These are phyloP conservation scores for Heterodera carotae DNA, from an alignment of 1,140 invertebrate genomes.

Conservation along the genomic window DNA sequence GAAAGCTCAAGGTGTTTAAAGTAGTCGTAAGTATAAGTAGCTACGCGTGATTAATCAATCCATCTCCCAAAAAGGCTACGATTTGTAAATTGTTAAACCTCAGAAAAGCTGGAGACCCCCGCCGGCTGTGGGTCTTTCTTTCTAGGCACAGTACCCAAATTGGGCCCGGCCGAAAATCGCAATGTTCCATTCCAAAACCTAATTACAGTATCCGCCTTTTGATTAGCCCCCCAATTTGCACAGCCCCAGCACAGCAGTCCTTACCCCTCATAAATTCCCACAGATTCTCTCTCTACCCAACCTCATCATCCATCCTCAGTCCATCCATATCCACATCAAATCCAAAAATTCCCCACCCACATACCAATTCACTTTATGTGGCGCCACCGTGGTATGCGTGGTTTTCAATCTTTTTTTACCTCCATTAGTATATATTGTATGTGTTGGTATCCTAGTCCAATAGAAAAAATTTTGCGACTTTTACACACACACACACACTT, in stretches of 20 bases:
- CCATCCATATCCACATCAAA: not conserved
- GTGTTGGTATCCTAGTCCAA: not conserved
- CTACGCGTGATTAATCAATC: too few species aligned
- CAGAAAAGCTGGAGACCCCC: too few species aligned
- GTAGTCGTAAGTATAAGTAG: too few species aligned
- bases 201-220: constrained; percentile 1
- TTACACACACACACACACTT: too few species aligned
- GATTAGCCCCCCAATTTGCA: not conserved
- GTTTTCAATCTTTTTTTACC: not conserved
- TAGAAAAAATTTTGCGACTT: too few species aligned
- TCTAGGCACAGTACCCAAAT: not conserved
- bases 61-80: too few species aligned
- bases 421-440: not conserved
- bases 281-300: not conserved
- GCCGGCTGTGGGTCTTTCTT: too few species aligned
- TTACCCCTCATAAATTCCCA: not conserved
- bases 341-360: constrained; percentile 12
- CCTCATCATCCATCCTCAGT: not conserved
- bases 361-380: constrained; percentile 13
- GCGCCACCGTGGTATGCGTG: constrained; percentile 2
- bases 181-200: not conserved
- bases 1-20: too few species aligned
- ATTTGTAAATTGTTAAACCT: too few species aligned
- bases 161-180: not conserved
- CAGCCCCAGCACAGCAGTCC: too few species aligned